A percentile compares a stretch with the other conserved stretches of the same genome.
Evolutionary conservation across 92 coral and sea anemone species (phyloP).

Genomic region (Epizoanthus ramosus): DNA sequence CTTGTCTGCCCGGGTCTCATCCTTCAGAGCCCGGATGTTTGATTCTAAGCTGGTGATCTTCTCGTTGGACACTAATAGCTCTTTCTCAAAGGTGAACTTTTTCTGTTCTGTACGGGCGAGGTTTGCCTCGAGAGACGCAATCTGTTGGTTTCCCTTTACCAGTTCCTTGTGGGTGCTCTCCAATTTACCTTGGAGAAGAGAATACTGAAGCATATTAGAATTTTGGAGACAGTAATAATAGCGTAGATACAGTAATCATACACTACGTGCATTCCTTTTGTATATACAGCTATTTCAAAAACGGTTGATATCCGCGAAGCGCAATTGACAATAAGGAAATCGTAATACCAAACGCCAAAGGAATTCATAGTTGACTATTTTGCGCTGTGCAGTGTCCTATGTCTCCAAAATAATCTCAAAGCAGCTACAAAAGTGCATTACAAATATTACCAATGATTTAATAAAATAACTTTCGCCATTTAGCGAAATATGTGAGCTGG

Average conservation of each 20-base stretch:
- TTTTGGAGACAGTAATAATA: background rate
- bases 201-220: background rate
- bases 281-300: no score
- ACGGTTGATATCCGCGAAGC: no score
- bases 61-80: constrained; percentile 83
- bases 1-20: constrained; percentile 81
- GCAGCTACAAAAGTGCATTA: no score
- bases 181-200: constrained; percentile 45
- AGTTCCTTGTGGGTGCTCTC: constrained; percentile 78
- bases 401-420: no score
- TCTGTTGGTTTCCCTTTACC: constrained; percentile 83
- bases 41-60: constrained; percentile 81
- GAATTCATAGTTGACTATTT: no score
- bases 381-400: no score
- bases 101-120: constrained; percentile 81
- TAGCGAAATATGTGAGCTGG: no score
- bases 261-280: no score
- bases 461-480: no score
- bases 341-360: no score
- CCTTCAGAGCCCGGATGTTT: constrained; percentile 71
- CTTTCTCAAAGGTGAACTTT: constrained; percentile 81
- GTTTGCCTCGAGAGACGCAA: constrained; percentile 80
- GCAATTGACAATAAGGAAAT: no score
- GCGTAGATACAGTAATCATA: background rate
- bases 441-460: no score